A percentile compares a stretch with the other conserved stretches of the same genome.
These are phyloP conservation scores for Bombus breviceps DNA, from an alignment of 1,140 invertebrate species.

Conservation along the genomic window DNA sequence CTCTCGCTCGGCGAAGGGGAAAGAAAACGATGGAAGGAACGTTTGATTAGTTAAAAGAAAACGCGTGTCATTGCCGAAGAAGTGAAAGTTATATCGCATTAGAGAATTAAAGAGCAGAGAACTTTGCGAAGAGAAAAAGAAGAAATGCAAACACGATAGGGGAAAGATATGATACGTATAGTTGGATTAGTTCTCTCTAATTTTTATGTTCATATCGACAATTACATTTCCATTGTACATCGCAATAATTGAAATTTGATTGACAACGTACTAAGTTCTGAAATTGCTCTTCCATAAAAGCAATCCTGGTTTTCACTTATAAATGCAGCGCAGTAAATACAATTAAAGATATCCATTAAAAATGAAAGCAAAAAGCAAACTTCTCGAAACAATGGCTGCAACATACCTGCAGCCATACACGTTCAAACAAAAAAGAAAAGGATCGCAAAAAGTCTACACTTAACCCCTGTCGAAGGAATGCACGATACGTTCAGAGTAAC, in stretches of 20 bases:
- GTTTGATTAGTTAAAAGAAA: slow-evolving; percentile 23
- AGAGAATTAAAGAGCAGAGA: not conserved
- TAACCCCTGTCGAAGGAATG: not conserved
- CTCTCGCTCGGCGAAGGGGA: not conserved
- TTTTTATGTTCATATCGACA: not conserved
- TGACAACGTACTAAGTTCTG: not conserved
- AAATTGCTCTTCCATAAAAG: too few relatives aligned
- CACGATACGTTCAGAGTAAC: not conserved
- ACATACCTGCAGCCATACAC: too few relatives aligned
- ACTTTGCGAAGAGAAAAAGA: too few relatives aligned
- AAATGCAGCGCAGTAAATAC: too few relatives aligned
- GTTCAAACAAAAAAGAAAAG: not conserved
- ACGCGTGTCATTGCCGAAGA: not conserved
- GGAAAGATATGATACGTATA: not conserved
- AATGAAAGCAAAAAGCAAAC: not conserved
- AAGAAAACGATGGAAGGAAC: not conserved
- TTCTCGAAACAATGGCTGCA: not conserved
- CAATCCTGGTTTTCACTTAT: not conserved
- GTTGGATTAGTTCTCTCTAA: not conserved
- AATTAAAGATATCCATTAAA: not conserved
- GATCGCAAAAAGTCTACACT: not conserved
- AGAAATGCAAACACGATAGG: not conserved
- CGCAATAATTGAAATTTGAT: too few relatives aligned
- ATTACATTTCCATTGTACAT: too few relatives aligned
- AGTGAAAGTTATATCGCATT: slow-evolving; percentile 1